Conservation (phyloP, 1,140 invertebrate species). For the Apis laboriosa region DNA sequence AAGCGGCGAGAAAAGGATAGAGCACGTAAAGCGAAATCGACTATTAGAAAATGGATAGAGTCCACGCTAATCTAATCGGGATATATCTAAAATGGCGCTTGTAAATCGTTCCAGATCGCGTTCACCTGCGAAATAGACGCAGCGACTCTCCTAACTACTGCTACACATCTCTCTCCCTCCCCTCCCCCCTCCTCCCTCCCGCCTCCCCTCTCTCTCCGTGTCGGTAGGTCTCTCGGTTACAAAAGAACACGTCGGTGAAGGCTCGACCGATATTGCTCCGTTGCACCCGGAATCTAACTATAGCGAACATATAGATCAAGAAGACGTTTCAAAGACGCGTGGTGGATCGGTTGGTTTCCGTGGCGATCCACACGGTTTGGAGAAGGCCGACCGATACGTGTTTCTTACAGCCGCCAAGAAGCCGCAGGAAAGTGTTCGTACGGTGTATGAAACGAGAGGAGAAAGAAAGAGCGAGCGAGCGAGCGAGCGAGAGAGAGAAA, state of each 20-base stretch:
- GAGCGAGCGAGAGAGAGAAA: neutral
- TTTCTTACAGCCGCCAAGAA: neutral
- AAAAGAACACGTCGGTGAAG: slow-evolving; percentile 20
- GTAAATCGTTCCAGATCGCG: slow-evolving; percentile 5
- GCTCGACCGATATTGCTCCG: slow-evolving; percentile 12
- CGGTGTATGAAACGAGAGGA: neutral
- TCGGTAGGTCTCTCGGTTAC: slow-evolving; percentile 15
- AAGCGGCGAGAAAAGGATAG: neutral
- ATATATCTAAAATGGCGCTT: slow-evolving; percentile 5
- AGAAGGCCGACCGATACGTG: neutral
- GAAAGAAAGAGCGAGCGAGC: neutral
- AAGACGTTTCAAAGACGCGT: neutral
- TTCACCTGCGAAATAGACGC: slow-evolving; percentile 9
- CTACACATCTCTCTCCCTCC: neutral
- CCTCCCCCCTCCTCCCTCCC: no score
- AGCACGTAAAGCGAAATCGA: neutral
- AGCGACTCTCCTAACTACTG: slow-evolving; percentile 9
- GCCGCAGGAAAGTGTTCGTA: neutral
- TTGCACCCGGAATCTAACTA: slow-evolving; percentile 17
- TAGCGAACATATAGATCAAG: slow-evolving; percentile 6
- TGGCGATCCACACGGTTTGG: neutral
- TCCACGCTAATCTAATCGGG: neutral
- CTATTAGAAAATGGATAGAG: neutral
- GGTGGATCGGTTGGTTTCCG: neutral
- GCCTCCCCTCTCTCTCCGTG: neutral